Evolutionary conservation across 2,888 invertebrate genomes (phyloP), one percentile per base, ranked within the genome.

Genomic region (Ichneumoninae sp.): DNA sequence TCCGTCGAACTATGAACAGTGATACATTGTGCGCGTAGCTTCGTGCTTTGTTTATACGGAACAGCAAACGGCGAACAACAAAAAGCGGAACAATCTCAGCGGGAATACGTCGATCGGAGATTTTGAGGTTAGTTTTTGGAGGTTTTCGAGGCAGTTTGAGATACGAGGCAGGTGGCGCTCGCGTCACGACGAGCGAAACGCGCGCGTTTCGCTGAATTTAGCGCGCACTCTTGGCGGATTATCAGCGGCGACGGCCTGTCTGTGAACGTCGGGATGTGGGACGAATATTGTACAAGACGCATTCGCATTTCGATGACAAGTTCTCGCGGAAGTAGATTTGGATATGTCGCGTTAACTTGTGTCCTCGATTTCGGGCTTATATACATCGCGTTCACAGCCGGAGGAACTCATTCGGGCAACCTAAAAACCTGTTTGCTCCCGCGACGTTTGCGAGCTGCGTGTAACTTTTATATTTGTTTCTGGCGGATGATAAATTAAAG

Each of bases 111-210:
- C 68, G 75, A 44, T 71, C 36, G 54, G 40, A 47, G 33, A 63
- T 66, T 81, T 74, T 57, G 70, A 82, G 82, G 82, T 82, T 82
- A 82, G 76, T 44, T 75, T 82, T 82, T 65, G 36, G 22, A 40
- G 36, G 36, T 40, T 36, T 8, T 36, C 8, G 19, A 40, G 40
- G 19, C 22, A 40, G 66, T 40, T 66, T 66, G n/a, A 19, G 36
- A 10, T 40, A 16, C 22, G 10, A 22, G 7, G 10, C 8, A 40
- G 66, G 22, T 66, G 66, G 66, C 66, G 40, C 40, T 22, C 66
- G 19, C 4, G 66, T 40, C 33, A 33, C n/a, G 30, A 63, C 30
- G 16, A 16, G 30, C 3, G 30, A 7, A 36, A 22, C 40, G 66
- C 66, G 66, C 66, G 66, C 16, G 33, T 63, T 16, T 16, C 33